A percentile compares a stretch with the other conserved stretches of the same genome.
phyloP scores from a whole-genome alignment of 2,797 vertebrate genomes.

The Sus cebifrons region DNA sequence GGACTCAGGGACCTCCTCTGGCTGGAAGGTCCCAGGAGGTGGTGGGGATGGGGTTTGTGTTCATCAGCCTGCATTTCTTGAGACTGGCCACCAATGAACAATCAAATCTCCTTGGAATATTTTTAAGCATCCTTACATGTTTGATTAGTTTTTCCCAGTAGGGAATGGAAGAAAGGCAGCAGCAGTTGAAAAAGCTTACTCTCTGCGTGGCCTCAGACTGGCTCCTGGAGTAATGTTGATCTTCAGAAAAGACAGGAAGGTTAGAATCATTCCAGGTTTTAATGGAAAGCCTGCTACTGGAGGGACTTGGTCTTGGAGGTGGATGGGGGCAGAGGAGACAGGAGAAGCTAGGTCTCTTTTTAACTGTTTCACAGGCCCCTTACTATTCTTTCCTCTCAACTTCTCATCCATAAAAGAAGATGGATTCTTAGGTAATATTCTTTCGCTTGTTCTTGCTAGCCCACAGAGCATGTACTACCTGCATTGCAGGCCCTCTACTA shows the following conservation, averaged over 20 bases:
- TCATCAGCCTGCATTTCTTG: neutral
- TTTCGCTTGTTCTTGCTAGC: neutral
- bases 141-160: conserved; percentile 39
- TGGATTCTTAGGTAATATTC: neutral
- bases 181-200: neutral
- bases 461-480: too few relatives aligned
- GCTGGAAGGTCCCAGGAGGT: neutral
- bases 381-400: neutral
- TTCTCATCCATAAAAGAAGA: conserved; percentile 22
- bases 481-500: neutral
- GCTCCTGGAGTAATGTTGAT: neutral
- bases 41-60: accelerated
- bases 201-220: neutral
- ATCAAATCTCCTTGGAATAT: conserved; percentile 2
- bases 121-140: neutral
- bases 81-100: neutral
- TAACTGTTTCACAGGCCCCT: neutral
- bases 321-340: neutral
- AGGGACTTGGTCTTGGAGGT: neutral
- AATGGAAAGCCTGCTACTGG: neutral
- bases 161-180: neutral
- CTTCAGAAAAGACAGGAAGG: neutral
- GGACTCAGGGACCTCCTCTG: neutral
- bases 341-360: neutral
- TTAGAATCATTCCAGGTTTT: neutral